These are phyloP conservation scores for Euplagia quadripunctaria DNA, from an alignment of 2,888 invertebrate genomes.

Conservation along the genomic window DNA sequence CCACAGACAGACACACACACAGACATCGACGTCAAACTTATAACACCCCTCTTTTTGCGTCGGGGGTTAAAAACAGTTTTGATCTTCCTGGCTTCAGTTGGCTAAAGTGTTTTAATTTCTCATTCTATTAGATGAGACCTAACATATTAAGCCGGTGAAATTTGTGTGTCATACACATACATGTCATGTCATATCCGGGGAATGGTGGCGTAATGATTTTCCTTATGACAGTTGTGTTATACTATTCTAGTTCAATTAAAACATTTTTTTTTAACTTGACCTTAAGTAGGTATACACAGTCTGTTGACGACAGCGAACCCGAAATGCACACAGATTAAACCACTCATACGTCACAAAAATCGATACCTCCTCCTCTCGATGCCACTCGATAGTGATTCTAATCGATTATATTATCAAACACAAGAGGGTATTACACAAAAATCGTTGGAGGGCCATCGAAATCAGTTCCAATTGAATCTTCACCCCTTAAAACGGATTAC, in stretches of 20 bases:
- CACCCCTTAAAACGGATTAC: conserved; percentile 71
- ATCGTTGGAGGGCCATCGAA: conserved; percentile 66
- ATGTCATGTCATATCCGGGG: too few relatives aligned
- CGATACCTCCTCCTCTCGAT: conserved; percentile 47
- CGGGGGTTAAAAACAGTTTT: too few relatives aligned
- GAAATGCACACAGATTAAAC: conserved; percentile 19
- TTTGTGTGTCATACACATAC: too few relatives aligned
- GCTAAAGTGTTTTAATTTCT: too few relatives aligned
- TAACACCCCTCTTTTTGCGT: too few relatives aligned
- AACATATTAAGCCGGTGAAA: too few relatives aligned
- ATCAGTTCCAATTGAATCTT: conserved; percentile 74
- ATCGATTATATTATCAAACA: conserved; percentile 54
- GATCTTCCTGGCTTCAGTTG: too few relatives aligned
- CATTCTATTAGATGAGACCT: too few relatives aligned
- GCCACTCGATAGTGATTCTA: conserved; percentile 48
- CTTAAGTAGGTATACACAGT: background rate
- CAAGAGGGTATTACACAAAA: conserved; percentile 60
- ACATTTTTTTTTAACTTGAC: conserved; percentile 14
- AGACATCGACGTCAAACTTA: too few relatives aligned
- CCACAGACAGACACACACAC: too few relatives aligned
- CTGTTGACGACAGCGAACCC: conserved; percentile 21
- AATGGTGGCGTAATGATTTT: background rate
- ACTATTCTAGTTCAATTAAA: background rate
- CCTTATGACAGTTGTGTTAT: background rate
- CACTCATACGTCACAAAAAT: conserved; percentile 35